These are phyloP conservation scores for Mastomys natalensis DNA, from an alignment of 2,113 vertebrate species.

Conservation along the genomic window DNA sequence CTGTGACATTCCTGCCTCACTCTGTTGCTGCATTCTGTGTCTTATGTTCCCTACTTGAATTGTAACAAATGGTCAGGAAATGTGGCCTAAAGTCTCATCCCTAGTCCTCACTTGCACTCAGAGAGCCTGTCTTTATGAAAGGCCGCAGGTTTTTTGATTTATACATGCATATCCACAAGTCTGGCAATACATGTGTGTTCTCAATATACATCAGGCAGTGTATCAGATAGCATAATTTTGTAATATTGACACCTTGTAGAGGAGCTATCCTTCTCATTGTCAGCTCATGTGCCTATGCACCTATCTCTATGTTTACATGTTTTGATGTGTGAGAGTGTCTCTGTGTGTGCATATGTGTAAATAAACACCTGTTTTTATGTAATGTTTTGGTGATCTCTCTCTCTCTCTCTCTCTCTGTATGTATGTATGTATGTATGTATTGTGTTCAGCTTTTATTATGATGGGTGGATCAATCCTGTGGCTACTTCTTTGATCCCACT, in stretches of 20 bases:
- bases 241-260: neutral
- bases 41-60: neutral
- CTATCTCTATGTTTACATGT: neutral
- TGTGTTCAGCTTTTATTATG: neutral
- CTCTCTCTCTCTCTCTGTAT: neutral
- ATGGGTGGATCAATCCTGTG: neutral
- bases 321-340: neutral
- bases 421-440: neutral
- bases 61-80: neutral
- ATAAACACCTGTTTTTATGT: neutral
- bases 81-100: neutral
- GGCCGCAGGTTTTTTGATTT: neutral
- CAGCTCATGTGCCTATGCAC: no score
- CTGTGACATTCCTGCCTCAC: neutral
- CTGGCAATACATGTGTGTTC: neutral
- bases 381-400: neutral
- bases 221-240: neutral
- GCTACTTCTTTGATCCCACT: neutral
- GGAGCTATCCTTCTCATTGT: neutral
- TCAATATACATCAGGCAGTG: neutral
- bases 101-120: neutral
- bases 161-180: neutral
- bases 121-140: neutral
- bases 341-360: neutral
- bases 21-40: neutral